Conservation (phyloP, 2,888 invertebrate genomes). For the Nineta flava region DNA sequence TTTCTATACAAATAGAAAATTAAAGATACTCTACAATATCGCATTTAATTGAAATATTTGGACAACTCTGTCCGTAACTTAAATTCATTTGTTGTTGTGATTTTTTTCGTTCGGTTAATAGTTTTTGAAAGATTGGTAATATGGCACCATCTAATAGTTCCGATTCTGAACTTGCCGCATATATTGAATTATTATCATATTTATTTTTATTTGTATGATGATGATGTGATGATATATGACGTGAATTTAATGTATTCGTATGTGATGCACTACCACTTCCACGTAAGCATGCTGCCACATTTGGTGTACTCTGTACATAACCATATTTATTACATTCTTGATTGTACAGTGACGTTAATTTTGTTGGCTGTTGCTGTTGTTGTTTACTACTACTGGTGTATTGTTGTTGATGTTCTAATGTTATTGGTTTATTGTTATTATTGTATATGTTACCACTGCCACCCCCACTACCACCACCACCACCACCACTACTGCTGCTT, state of each 20-base stretch:
- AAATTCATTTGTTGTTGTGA: conserved; percentile 48
- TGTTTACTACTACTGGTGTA: conserved; percentile 16
- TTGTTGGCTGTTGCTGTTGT: conserved; percentile 8
- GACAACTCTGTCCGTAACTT: conserved; percentile 72
- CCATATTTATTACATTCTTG: conserved; percentile 28
- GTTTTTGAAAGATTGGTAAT: conserved; percentile 79
- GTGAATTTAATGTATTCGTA: not conserved
- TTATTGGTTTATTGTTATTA: conserved; percentile 15
- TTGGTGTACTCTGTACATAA: conserved; percentile 44
- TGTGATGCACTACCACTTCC: conserved; percentile 9
- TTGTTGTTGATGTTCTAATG: conserved; percentile 18
- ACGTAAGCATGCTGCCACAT: conserved; percentile 32
- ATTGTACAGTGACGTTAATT: conserved; percentile 20
- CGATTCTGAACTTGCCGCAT: conserved; percentile 68
- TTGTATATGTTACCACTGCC: conserved; percentile 5
- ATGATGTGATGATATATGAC: conserved; percentile 12
- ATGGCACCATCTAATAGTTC: conserved; percentile 71
- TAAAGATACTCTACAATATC: conserved; percentile 90
- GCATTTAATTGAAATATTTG: conserved; percentile 89
- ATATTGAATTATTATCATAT: conserved; percentile 36
- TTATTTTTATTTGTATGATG: conserved; percentile 21
- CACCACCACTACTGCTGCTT: conserved; percentile 21
- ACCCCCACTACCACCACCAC: conserved; percentile 9
- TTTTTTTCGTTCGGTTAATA: conserved; percentile 68
- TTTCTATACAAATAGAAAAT: conserved; percentile 15